Percentiles rank a stretch among this genome's conserved stretches.
These are phyloP conservation scores for Stenopsyche tienmushanensis DNA, from an alignment of 1,140 invertebrate species.

Conservation along the genomic window DNA sequence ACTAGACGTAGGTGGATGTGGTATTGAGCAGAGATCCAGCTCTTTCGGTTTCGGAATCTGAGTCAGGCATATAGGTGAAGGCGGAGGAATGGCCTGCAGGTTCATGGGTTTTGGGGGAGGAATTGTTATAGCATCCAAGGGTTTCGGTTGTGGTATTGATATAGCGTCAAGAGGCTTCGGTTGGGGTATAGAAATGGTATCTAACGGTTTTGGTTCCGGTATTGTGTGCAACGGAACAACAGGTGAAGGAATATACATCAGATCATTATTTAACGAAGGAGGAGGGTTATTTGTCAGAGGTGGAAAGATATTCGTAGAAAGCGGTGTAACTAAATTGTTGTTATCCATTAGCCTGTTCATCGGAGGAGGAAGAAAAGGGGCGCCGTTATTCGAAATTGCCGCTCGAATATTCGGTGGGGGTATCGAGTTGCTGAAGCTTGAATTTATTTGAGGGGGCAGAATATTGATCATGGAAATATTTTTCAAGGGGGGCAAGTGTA, in stretches of 20 bases:
- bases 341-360: not conserved
- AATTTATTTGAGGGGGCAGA: not conserved
- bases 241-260: slow-evolving; percentile 9
- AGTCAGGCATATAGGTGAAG: slow-evolving; percentile 45
- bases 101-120: slow-evolving; percentile 47
- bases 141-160: slow-evolving; percentile 44
- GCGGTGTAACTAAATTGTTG: not conserved
- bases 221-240: slow-evolving; percentile 39
- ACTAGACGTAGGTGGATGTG: slow-evolving; percentile 44
- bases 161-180: slow-evolving; percentile 37
- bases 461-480: too few relatives aligned
- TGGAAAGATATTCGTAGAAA: too few relatives aligned
- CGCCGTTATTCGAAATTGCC: too few relatives aligned
- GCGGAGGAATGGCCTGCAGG: slow-evolving; percentile 47
- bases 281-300: not conserved
- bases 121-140: slow-evolving; percentile 44
- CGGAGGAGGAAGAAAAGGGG: slow-evolving; percentile 11
- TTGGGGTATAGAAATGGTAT: slow-evolving; percentile 40
- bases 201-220: slow-evolving; percentile 46
- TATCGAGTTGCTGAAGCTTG: not conserved
- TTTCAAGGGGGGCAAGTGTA: too few relatives aligned
- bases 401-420: not conserved
- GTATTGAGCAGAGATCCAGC: slow-evolving; percentile 45
- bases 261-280: not conserved
- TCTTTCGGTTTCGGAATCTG: slow-evolving; percentile 48